Base-by-base conservation (phyloP, 2,113 vertebrate genomes). In the Oreochromis niloticus region DNA sequence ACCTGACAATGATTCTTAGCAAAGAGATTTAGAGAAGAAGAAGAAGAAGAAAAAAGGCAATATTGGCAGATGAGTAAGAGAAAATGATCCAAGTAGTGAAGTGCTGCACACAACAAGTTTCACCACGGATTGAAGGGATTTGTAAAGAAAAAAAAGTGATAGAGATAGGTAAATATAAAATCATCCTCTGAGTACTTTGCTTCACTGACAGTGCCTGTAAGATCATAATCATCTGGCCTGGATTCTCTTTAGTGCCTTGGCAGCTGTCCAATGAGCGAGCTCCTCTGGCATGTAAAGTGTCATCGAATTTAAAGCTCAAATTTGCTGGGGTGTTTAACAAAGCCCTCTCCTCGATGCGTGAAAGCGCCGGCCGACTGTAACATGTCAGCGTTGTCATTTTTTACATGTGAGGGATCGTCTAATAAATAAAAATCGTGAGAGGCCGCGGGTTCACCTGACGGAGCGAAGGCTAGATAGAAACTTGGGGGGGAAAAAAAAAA, bases 321-420 rank as follows among this genome's bases (percentile, higher is more conserved):
- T 96, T 95, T 94, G 95, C 96, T 94, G 78, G 78, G 88, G 91
- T 91, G 91, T 91, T 94, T 66, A 94, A 94, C 91, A 95, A 94
- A 93, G 90, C 80, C 41, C 88, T 91, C 82, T 57, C 66, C 86
- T 87, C 79, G 54, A 90, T 73, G 71, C 56, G 88, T 88, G 59
- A 92, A 89, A 92, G 93, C 83, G 50, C 80, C 84, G 50, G 85
- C 87, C 82, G 91, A 82, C 88, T 95, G 91, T 95, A 93, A 95
- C 87, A 78, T 87, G 95, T 95, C 94, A 94, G 85, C 91, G 85
- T 91, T 92, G 86, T 91, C 91, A 89, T 93, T 90, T 89, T 92
- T 89, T 91, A 95, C 94, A 94, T 75, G 94, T 94, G 92, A 96
- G 92, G 88, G 90, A 94, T 88, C 63, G 92, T 83, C 91, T 92